A percentile compares a stretch with the other conserved stretches of the same genome.
Evolutionary conservation across 2,797 vertebrate species (phyloP).

Genomic region (Rachycentron canadum): DNA sequence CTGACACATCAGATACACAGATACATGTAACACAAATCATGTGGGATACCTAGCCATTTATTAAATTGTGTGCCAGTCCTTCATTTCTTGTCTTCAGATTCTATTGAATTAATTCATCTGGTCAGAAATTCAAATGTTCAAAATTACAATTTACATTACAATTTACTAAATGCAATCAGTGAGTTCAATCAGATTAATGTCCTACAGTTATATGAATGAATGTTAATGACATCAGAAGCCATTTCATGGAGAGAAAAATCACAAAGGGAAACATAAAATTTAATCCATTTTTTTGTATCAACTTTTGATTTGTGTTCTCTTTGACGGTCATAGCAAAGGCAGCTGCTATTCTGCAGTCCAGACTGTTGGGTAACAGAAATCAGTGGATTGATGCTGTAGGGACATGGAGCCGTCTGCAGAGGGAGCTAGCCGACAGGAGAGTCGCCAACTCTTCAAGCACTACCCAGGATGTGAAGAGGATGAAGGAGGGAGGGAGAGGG

Average conservation of each 20-base stretch:
- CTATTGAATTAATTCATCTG: not conserved
- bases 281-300: too few species aligned
- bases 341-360: conserved; percentile 81
- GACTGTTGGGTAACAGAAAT: conserved; percentile 78
- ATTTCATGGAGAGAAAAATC: not conserved
- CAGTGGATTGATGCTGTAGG: conserved; percentile 83
- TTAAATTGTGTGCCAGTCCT: not conserved
- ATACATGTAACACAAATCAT: not conserved
- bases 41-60: not conserved
- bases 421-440: conserved; percentile 61
- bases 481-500: conserved; percentile 5
- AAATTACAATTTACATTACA: too few species aligned
- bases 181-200: too few species aligned
- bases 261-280: not conserved
- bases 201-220: too few species aligned
- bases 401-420: conserved; percentile 84
- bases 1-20: not conserved
- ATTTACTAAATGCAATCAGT: too few species aligned
- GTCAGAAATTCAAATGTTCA: not conserved
- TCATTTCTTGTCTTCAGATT: not conserved
- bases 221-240: not conserved
- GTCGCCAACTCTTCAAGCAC: not conserved
- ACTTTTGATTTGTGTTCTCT: not conserved
- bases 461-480: not conserved
- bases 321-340: conserved; percentile 69